Percentiles rank a stretch among this genome's conserved stretches.
Evolutionary conservation across 2,888 invertebrate species (phyloP).

Genomic region (Paralinhomoeus sp.): DNA sequence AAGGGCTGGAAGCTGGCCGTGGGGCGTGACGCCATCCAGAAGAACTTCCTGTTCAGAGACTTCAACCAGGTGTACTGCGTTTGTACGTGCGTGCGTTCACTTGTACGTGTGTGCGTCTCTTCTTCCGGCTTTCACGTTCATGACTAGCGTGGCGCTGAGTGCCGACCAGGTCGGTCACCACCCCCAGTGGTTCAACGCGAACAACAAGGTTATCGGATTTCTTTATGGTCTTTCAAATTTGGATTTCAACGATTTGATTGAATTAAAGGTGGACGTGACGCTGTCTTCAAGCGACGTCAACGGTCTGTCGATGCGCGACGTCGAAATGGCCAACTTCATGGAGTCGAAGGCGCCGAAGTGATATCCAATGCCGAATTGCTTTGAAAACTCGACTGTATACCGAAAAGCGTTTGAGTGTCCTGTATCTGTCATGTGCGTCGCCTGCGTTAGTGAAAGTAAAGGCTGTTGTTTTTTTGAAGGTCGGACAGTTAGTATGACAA

Average conservation of each 20-base stretch:
- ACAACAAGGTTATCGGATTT: slow-evolving; percentile 53
- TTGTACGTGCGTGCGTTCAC: not conserved
- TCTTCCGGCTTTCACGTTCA: slow-evolving; percentile 71
- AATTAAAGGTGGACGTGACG: slow-evolving; percentile 43
- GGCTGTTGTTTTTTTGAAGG: too few species aligned
- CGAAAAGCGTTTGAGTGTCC: too few species aligned
- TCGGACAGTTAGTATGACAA: too few species aligned
- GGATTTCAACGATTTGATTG: too few species aligned
- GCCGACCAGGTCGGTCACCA: slow-evolving; percentile 98
- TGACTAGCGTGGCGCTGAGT: slow-evolving; percentile 65
- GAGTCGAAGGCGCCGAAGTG: too few species aligned
- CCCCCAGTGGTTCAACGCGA: slow-evolving; percentile 99
- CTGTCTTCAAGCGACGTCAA: slow-evolving; percentile 69
- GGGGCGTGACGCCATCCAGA: slow-evolving; percentile 82
- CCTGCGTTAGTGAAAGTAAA: too few species aligned
- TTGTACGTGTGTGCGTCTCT: not conserved
- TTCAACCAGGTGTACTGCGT: slow-evolving; percentile 55
- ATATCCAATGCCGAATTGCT: too few species aligned
- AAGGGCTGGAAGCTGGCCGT: slow-evolving; percentile 30
- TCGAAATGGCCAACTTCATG: slow-evolving; percentile 22
- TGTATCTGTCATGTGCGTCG: too few species aligned
- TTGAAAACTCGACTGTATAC: too few species aligned
- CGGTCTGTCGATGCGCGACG: slow-evolving; percentile 20
- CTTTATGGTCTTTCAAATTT: too few species aligned
- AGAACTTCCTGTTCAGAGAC: slow-evolving; percentile 67